Evolutionary conservation across 1,140 invertebrate genomes (phyloP).

Genomic region (Centruroides sculpturatus): DNA sequence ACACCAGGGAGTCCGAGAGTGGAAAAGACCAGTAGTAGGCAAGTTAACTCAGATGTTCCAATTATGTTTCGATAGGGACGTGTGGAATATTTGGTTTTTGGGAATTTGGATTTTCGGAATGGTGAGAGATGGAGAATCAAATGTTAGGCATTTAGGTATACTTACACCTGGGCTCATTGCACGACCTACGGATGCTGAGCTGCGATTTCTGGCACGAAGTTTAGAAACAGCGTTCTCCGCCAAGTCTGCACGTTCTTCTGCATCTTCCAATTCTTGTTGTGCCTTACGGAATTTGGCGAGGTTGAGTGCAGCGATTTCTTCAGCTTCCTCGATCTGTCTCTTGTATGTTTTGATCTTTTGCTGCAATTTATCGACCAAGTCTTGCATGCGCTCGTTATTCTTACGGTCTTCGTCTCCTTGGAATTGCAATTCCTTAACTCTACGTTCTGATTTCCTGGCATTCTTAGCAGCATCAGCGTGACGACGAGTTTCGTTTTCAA

Average conservation of each 20-base stretch:
- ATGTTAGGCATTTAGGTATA: neutral
- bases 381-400: conserved; percentile 94
- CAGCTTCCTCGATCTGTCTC: conserved; percentile 96
- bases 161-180: conserved; percentile 21
- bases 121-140: too few species aligned
- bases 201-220: conserved; percentile 89
- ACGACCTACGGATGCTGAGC: conserved; percentile 72
- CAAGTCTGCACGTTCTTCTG: conserved; percentile 93
- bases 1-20: too few species aligned
- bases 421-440: conserved; percentile 60
- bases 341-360: conserved; percentile 99
- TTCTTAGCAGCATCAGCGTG: conserved; percentile 34
- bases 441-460: conserved; percentile 69
- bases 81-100: too few species aligned
- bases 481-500: conserved; percentile 94
- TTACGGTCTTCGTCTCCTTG: conserved; percentile 92
- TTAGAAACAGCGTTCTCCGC: conserved; percentile 95
- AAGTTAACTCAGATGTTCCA: too few species aligned
- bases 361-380: conserved; percentile 96
- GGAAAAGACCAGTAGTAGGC: too few species aligned
- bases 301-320: conserved; percentile 48
- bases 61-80: too few species aligned
- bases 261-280: conserved; percentile 96
- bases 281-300: conserved; percentile 97
- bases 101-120: too few species aligned